Base-by-base conservation (phyloP, 2,888 invertebrate genomes). In the Vandiemenella viatica region DNA sequence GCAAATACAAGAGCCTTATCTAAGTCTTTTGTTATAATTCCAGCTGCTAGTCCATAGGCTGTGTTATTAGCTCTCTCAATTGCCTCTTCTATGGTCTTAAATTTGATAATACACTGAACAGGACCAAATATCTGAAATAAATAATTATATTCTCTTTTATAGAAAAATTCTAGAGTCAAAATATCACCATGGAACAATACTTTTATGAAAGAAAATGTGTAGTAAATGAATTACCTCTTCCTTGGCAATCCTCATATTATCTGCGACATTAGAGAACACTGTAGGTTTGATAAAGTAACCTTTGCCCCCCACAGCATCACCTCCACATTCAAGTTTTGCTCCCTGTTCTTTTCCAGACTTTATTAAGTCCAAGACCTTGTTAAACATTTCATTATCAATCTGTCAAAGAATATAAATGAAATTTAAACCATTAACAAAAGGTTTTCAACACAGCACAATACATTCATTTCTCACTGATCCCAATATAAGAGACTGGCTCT, bases 31-130 rank as follows among this genome's bases (percentile, higher is more conserved):
- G 90, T 90, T 53, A 90, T 73, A 50, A 90, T 75, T 8, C 83
- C 89, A 18, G 90, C 81, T 0, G 87, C 87, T 26, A 92, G 72
- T 16, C 91, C 91, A 59, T 83, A 92, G 37, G 66, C 68, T 0
- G 88, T 85, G 54, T 76, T 69, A 63, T 92, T 92, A 7, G 89
- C 85, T 55, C 89, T 73, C 53, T 83, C 79, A 48, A 91, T 78
- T 1, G 82, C 85, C 65, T 92, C 91, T 1, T 81, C 80, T 42
- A 85, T 60, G 1, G 77, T 77, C 37, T 80, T 78, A 60, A 90
- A 91, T 65, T 86, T 87, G 37, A 90, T 68, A 58, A 91, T 86
- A 48, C 78, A 79, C 66, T 89, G 88, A 1, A 91, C 91, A 0
- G 91, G 91, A 0, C 91, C 91, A 63, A 92, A 91, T 57, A 92